Conservation (phyloP, 2,797 vertebrate genomes). For the Taeniopygia guttata region DNA sequence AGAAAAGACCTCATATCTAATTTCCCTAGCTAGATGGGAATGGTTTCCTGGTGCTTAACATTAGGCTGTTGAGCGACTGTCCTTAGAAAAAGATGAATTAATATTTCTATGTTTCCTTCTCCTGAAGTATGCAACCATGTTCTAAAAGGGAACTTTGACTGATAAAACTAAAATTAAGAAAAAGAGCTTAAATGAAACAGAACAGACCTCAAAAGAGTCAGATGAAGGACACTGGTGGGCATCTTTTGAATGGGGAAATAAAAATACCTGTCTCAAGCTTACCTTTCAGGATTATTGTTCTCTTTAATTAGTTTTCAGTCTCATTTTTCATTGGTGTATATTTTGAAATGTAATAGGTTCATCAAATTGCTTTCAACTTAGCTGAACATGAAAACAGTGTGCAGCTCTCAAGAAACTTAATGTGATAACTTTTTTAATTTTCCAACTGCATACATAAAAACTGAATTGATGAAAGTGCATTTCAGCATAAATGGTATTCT, state of each 20-base stretch:
- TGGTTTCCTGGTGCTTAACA: background rate
- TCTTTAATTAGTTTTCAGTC: background rate
- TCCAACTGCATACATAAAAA: background rate
- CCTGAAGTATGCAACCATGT: background rate
- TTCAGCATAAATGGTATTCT: background rate
- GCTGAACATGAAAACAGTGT: background rate
- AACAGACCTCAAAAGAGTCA: background rate
- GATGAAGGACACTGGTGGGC: background rate
- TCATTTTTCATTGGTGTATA: background rate
- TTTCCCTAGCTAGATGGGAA: background rate
- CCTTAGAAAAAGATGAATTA: background rate
- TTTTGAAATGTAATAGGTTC: background rate
- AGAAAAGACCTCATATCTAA: background rate
- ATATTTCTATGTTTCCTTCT: background rate
- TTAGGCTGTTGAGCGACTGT: background rate
- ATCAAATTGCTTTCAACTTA: background rate
- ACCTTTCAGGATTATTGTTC: background rate
- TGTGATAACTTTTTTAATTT: background rate
- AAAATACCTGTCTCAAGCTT: background rate
- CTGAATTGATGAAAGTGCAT: background rate
- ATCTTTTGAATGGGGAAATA: background rate
- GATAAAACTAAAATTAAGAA: background rate
- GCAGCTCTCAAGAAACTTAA: background rate
- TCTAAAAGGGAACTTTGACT: background rate
- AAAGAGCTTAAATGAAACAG: background rate